phyloP scores from a whole-genome alignment of 2,113 vertebrate species.

The Planiliza haematocheilus region DNA sequence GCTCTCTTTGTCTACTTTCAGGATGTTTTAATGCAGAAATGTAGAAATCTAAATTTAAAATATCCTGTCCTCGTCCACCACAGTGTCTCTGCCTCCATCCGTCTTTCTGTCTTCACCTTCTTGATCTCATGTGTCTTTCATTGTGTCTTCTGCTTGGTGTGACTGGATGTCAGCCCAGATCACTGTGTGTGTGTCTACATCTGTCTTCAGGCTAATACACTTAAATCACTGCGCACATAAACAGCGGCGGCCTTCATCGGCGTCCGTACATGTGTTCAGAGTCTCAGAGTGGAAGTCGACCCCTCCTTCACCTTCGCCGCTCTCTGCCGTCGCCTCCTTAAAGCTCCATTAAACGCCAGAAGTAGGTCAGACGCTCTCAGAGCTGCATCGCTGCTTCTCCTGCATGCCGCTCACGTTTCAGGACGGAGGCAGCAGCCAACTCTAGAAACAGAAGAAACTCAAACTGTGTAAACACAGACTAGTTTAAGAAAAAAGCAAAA shows the following conservation, averaged over 20 bases:
- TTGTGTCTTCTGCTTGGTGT: conserved; percentile 16
- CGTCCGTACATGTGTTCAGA: neutral
- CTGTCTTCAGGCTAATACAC: conserved; percentile 21
- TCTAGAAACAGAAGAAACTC: too few species aligned
- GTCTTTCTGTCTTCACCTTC: neutral
- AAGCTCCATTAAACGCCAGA: conserved; percentile 50
- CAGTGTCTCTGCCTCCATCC: too few species aligned
- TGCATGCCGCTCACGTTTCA: neutral
- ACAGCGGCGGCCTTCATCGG: neutral
- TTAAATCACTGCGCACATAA: conserved; percentile 6
- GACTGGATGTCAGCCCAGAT: conserved; percentile 5
- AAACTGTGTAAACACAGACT: too few species aligned
- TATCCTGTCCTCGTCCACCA: too few species aligned
- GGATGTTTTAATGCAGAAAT: too few species aligned
- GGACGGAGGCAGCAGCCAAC: neutral
- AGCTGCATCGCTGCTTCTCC: conserved; percentile 9
- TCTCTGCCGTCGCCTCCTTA: conserved; percentile 46
- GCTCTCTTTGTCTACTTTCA: too few species aligned
- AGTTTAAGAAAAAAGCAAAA: too few species aligned
- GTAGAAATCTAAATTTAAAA: too few species aligned
- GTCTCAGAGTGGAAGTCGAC: neutral
- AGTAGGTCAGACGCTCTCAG: conserved; percentile 65
- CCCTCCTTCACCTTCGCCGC: conserved; percentile 45
- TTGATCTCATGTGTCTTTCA: neutral
- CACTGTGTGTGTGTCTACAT: conserved; percentile 10